A percentile compares a stretch with the other conserved stretches of the same genome.
Conservation (phyloP, 2,888 invertebrate species). For the Lobophora halterata region DNA sequence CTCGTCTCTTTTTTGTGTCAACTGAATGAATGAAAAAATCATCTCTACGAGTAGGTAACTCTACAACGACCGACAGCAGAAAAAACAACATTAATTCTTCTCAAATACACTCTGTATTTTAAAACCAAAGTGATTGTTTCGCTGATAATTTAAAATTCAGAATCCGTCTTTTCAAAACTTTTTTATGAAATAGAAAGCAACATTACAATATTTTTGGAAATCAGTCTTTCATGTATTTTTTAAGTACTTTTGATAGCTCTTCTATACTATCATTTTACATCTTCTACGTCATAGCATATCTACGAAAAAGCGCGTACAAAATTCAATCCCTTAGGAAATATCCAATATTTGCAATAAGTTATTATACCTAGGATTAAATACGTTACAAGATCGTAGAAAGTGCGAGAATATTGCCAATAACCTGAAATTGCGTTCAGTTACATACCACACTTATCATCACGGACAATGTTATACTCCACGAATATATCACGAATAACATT, state of each 20-base stretch:
- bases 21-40: constrained; percentile 15
- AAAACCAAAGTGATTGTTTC: background rate
- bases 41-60: too few species aligned
- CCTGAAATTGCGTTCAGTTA: constrained; percentile 31
- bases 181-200: too few species aligned
- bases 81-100: too few species aligned
- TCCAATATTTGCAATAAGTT: constrained; percentile 57
- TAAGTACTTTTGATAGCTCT: too few species aligned
- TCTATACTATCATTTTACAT: too few species aligned
- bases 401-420: constrained; percentile 39
- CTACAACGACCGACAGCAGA: too few species aligned
- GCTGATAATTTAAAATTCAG: too few species aligned
- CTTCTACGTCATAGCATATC: too few species aligned
- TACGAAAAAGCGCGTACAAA: too few species aligned
- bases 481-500: constrained; percentile 28
- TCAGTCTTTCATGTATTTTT: background rate
- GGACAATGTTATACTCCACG: constrained; percentile 25
- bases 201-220: too few species aligned
- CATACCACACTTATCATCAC: constrained; percentile 32
- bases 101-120: background rate
- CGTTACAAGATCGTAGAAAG: constrained; percentile 39
- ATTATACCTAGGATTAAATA: constrained; percentile 39
- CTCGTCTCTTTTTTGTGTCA: constrained; percentile 13
- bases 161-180: too few species aligned
- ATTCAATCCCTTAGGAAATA: constrained; percentile 1